Base-by-base conservation (phyloP, 2,888 invertebrate genomes). In the Euphydryas editha region DNA sequence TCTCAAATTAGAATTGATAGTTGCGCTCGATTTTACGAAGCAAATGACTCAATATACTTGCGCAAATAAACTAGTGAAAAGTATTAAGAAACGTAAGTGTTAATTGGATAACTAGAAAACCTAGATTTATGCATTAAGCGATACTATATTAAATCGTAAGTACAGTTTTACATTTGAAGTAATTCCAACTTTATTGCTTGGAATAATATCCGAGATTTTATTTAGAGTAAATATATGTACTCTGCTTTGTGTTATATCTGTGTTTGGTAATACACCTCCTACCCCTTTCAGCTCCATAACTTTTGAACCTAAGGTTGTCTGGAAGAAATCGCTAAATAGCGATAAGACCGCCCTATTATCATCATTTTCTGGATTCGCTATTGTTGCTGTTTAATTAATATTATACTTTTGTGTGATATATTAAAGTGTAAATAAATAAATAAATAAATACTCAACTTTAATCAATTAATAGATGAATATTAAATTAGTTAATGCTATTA, bases 31-130 rank as follows among this genome's bases (percentile, higher is more conserved):
- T 11, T 51, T 24, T n/a, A 15, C 51, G 15, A 2, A 51, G 51
- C 15, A 51, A 51, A 51, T 51, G 51, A 24, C 51, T 51, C 51
- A 51, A 51, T 51, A 51, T 10, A 7, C 24, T 51, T 51, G 24
- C 51, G 51, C 24, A 51, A 51, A 51, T 51, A 30, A 24, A 51
- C 30, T 1, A 1, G n/a, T 15, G 24, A 51, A 51, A 51, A 51
- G 11, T n/a, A 51, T 51, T 51, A n/a, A 30, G 24, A 51, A 51
- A 51, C 8, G 15, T 51, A 7, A 8, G n/a, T 30, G 15, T 51
- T n/a, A 20, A 20, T 47, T 47, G 11, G 47, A 47, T 18, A 11
- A 20, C 13, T 47, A 47, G 47, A 11, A 47, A 47, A 47, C 47
- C 18, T 20, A 20, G 20, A 47, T 47, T 46, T 46, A 46, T 46